Evolutionary conservation across 2,888 invertebrate species (phyloP), one percentile per base, ranked within the genome.

Genomic region (Melinopterus prodromus): DNA sequence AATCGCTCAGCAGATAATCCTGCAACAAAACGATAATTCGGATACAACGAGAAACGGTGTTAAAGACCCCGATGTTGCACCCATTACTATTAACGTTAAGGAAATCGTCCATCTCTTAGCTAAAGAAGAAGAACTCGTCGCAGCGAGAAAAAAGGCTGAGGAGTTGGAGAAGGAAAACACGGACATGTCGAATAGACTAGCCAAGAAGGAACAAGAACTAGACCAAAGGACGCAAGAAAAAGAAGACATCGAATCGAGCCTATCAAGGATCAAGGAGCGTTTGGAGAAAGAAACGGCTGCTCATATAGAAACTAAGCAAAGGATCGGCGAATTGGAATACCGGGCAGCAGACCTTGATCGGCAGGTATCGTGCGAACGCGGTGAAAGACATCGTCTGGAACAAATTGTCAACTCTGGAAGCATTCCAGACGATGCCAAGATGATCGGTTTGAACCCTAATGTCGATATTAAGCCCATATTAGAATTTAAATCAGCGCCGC

Each of bases 401-500:
- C 94, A 96, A 38, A 91, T 97, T 85, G 96, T 97, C 83, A 96
- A 94, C 84, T 96, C 96, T 84, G 98, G 98, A 83, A 97, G 96
- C 90, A 93, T 98, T 87, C 97, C 98, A 6, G 98, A 98, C 88
- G 98, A 98, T 88, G 96, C 97, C 36, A 98, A 98, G 92, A 96
- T 94, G 80, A 90, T 91, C 77, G 90, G 91, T 0, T 85, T 89
- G 38, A 88, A 88, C 83, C 86, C 87, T 38, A 83, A 84, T 38
- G 85, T 87, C 12, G 86, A 87, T 69, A 85, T 85, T 53, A 83
- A 82, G 38, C 37, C 74, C 7, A 74, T 36, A 6, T 80, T 84
- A 79, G 86, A 85, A 72, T 84, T 83, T 82, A 81, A 85, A 79
- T 79, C 82, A 15, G 80, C 78, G 16, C 89, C 90, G 77, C 89